Conservation (phyloP, 2,888 invertebrate species). For the Odontocerum albicorne region DNA sequence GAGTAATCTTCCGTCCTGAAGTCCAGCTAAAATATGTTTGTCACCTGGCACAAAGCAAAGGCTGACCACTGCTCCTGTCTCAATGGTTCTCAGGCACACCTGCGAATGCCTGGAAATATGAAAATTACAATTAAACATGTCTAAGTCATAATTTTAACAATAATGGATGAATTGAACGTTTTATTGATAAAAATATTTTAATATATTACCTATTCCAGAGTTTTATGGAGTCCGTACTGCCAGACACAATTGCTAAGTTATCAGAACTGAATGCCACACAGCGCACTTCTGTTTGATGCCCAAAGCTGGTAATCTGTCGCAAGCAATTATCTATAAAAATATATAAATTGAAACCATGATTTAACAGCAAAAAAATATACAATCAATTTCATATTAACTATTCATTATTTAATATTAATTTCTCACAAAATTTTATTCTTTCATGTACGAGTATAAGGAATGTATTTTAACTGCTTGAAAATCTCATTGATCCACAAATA, state of each 20-base stretch:
- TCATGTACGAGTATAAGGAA: too few species aligned
- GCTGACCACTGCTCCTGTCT: slow-evolving; percentile 67
- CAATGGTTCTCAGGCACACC: slow-evolving; percentile 70
- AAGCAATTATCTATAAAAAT: slow-evolving; percentile 54
- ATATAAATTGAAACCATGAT: too few species aligned
- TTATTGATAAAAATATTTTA: background rate
- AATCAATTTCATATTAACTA: too few species aligned
- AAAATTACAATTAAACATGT: background rate
- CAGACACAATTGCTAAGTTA: slow-evolving; percentile 83
- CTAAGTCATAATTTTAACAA: background rate
- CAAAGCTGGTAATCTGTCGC: slow-evolving; percentile 69
- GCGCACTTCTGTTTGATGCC: slow-evolving; percentile 89
- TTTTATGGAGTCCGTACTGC: slow-evolving; percentile 85
- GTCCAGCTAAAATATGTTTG: slow-evolving; percentile 84
- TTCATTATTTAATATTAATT: too few species aligned
- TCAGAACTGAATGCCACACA: slow-evolving; percentile 89
- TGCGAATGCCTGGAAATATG: slow-evolving; percentile 51
- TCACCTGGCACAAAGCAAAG: slow-evolving; percentile 85
- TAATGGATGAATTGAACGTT: background rate
- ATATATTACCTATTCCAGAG: slow-evolving; percentile 83
- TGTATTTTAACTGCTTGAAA: too few species aligned
- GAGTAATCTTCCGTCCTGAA: slow-evolving; percentile 80
- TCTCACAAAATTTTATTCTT: too few species aligned
- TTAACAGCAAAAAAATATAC: too few species aligned
- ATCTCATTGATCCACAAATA: too few species aligned